These are phyloP conservation scores for Alaudala cheleensis DNA, from an alignment of 2,113 vertebrate species.

Conservation along the genomic window DNA sequence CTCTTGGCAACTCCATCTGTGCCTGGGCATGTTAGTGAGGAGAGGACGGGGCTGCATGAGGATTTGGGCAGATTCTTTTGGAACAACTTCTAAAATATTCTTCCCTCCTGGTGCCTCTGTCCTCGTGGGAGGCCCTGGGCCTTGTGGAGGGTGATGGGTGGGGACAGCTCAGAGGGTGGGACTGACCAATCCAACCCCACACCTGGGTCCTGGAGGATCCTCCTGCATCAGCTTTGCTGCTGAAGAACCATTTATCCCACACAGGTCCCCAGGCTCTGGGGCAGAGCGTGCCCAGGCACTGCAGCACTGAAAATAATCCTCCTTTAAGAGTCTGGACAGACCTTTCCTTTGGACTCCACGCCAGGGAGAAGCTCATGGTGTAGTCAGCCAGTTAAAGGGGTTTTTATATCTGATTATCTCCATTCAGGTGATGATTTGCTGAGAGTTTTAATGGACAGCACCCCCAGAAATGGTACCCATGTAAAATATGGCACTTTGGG, in stretches of 20 bases:
- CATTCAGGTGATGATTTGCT: rapidly evolving
- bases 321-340: neutral
- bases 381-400: neutral
- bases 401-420: neutral
- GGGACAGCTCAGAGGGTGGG: constrained; percentile 22
- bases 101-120: neutral
- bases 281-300: neutral
- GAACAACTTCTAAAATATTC: constrained; percentile 12
- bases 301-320: neutral
- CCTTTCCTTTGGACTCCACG: neutral
- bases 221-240: neutral
- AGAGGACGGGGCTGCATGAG: neutral
- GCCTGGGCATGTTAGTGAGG: rapidly evolving
- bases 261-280: rapidly evolving
- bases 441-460: rapidly evolving
- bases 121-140: constrained; percentile 16
- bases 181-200: neutral
- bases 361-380: neutral
- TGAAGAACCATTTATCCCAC: neutral
- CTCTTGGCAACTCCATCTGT: constrained; percentile 9
- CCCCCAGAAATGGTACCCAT: rapidly evolving
- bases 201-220: neutral
- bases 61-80: constrained; percentile 39
- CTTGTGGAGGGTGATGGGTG: constrained; percentile 41
- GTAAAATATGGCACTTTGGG: rapidly evolving